Conservation (phyloP, 2,797 vertebrate species). For the Rhinatrema bivittatum region DNA sequence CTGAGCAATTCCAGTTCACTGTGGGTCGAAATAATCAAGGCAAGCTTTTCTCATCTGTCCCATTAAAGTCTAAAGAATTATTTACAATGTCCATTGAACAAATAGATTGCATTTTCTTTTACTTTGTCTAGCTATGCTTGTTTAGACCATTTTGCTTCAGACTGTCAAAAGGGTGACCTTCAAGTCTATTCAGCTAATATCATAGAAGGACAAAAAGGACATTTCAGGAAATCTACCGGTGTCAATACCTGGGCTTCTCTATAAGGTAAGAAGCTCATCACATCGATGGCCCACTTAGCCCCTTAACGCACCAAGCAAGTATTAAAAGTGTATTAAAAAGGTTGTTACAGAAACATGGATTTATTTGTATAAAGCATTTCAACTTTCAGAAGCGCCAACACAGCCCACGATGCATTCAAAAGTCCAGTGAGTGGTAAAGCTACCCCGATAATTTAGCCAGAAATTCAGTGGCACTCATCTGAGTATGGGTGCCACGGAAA, state of each 20-base stretch:
- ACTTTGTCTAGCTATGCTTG: background rate
- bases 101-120: background rate
- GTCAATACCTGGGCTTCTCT: background rate
- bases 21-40: too few relatives aligned
- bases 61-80: background rate
- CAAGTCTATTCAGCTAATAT: background rate
- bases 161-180: background rate
- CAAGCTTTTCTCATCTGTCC: too few relatives aligned
- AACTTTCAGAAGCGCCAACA: too few relatives aligned
- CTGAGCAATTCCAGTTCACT: too few relatives aligned
- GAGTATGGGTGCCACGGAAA: too few relatives aligned
- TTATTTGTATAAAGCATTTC: too few relatives aligned
- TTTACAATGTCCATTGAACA: background rate
- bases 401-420: too few relatives aligned
- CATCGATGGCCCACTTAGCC: background rate
- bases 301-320: background rate
- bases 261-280: background rate
- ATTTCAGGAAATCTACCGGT: conserved; percentile 1
- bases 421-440: too few relatives aligned
- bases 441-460: too few relatives aligned
- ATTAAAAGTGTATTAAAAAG: too few relatives aligned
- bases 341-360: too few relatives aligned
- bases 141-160: background rate
- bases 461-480: too few relatives aligned
- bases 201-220: background rate